Percentiles rank a stretch among this genome's conserved stretches.
phyloP scores from a whole-genome alignment of 1,140 invertebrate genomes.

The Homalodisca vitripennis region DNA sequence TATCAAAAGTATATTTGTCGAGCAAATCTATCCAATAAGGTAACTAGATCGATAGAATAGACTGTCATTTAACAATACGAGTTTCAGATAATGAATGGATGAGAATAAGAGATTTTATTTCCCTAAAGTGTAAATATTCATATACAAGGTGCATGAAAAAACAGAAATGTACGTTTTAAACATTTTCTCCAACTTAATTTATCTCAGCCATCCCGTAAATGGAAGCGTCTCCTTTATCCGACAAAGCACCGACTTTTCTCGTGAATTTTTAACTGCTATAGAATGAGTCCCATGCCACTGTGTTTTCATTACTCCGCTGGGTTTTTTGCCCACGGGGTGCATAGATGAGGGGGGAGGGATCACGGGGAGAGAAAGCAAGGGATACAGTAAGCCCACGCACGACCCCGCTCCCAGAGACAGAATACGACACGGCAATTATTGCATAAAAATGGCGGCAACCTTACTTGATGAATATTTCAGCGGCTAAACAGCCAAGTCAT shows the following conservation, averaged over 20 bases:
- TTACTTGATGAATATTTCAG: constrained; percentile 30
- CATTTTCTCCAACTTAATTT: not conserved
- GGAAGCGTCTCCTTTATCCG: constrained; percentile 3
- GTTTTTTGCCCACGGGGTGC: constrained; percentile 18
- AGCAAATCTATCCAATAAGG: too few relatives aligned
- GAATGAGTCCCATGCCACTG: not conserved
- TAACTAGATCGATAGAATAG: too few relatives aligned
- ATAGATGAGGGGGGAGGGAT: too few relatives aligned
- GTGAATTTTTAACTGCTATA: constrained; percentile 5
- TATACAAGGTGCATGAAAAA: too few relatives aligned
- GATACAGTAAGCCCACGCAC: too few relatives aligned
- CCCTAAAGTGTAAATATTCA: too few relatives aligned
- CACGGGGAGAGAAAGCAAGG: too few relatives aligned
- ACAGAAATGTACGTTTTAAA: too few relatives aligned
- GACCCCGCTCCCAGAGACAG: not conserved
- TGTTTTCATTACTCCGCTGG: constrained; percentile 14
- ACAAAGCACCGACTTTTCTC: not conserved
- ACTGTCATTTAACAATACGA: too few relatives aligned
- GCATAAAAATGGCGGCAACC: constrained; percentile 18
- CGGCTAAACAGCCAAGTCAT: constrained; percentile 31
- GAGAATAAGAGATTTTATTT: too few relatives aligned
- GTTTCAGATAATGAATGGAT: too few relatives aligned
- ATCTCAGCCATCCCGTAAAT: constrained; percentile 2
- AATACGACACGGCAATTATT: constrained; percentile 19
- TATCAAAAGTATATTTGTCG: too few relatives aligned